A percentile compares a stretch with the other conserved stretches of the same genome.
phyloP scores from a whole-genome alignment of 2,888 invertebrate genomes.

The Drosophila atripex region DNA sequence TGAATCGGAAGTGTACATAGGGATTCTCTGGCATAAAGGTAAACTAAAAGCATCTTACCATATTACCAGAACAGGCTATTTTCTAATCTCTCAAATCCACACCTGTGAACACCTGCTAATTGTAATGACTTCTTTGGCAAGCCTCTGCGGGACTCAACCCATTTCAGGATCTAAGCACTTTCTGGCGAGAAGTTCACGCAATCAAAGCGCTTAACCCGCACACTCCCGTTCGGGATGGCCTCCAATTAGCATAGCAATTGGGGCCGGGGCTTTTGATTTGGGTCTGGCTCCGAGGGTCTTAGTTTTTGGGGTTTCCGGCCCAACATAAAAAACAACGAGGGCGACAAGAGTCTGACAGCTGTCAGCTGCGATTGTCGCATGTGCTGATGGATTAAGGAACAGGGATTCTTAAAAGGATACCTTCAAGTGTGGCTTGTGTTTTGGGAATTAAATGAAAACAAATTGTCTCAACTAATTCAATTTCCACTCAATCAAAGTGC shows the following conservation, averaged over 20 bases:
- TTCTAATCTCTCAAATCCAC: background rate
- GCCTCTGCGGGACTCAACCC: slow-evolving; percentile 24
- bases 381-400: slow-evolving; percentile 48
- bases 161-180: slow-evolving; percentile 31
- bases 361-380: slow-evolving; percentile 40
- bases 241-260: slow-evolving; percentile 80
- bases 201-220: slow-evolving; percentile 37
- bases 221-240: slow-evolving; percentile 12
- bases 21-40: background rate
- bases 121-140: slow-evolving; percentile 31
- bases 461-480: slow-evolving; percentile 72
- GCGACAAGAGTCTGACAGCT: slow-evolving; percentile 50
- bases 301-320: background rate
- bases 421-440: slow-evolving; percentile 29
- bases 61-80: background rate
- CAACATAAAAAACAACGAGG: slow-evolving; percentile 5
- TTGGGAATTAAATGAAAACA: slow-evolving; percentile 62
- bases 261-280: slow-evolving; percentile 60
- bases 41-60: too few species aligned
- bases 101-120: slow-evolving; percentile 24
- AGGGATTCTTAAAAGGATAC: background rate
- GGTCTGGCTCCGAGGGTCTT: slow-evolving; percentile 36
- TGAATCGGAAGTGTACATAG: background rate
- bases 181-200: slow-evolving; percentile 33
- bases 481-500: slow-evolving; percentile 61